phyloP scores from a whole-genome alignment of 2,888 invertebrate genomes.

The Folsomia candida region DNA sequence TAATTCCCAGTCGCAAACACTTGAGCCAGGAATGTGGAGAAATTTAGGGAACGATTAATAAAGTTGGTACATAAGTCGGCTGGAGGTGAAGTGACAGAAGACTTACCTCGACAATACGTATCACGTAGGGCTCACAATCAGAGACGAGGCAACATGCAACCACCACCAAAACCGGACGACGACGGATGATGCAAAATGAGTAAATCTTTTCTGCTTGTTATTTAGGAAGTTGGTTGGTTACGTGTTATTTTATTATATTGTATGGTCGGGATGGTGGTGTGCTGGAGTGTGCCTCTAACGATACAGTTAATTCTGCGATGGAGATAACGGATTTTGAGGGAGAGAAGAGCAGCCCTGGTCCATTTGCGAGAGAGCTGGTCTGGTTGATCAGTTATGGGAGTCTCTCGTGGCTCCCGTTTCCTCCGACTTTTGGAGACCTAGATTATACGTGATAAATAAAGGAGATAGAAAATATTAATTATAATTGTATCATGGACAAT shows the following conservation, averaged over 20 bases:
- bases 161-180: too few relatives aligned
- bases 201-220: not conserved
- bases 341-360: not conserved
- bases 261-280: not conserved
- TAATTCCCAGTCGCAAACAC: too few relatives aligned
- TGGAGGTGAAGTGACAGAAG: too few relatives aligned
- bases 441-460: constrained; percentile 21
- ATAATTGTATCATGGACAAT: constrained; percentile 29
- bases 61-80: too few relatives aligned
- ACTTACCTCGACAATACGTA: too few relatives aligned
- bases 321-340: not conserved
- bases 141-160: too few relatives aligned
- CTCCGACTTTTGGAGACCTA: constrained; percentile 1
- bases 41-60: too few relatives aligned
- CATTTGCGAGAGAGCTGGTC: not conserved
- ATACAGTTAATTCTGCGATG: constrained; percentile 9
- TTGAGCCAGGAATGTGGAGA: too few relatives aligned
- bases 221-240: not conserved
- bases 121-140: too few relatives aligned
- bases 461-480: constrained; percentile 35
- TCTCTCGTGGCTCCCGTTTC: constrained; percentile 3
- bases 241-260: not conserved
- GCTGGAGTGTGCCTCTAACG: constrained; percentile 1
- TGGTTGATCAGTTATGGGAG: constrained; percentile 14
- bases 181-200: too few relatives aligned